Evolutionary conservation across 1,140 invertebrate species (phyloP).

Genomic region (Medauroidea extradentata): DNA sequence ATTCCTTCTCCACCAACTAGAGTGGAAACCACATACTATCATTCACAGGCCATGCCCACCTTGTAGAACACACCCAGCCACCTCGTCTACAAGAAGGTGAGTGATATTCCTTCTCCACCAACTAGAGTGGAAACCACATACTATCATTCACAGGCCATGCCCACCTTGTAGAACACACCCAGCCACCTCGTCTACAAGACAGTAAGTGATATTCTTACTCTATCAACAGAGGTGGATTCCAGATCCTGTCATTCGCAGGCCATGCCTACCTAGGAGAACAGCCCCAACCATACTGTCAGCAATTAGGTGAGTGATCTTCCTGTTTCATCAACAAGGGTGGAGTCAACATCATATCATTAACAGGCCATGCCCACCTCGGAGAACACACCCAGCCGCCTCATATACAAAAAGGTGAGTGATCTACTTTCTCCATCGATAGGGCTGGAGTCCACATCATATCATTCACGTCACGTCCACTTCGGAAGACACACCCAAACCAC

Average conservation of each 20-base stretch:
- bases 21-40: conserved; percentile 11
- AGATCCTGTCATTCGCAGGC: conserved; percentile 14
- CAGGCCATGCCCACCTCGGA: conserved; percentile 34
- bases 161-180: conserved; percentile 47
- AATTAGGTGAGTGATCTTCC: too few relatives aligned
- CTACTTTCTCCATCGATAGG: too few relatives aligned
- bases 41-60: conserved; percentile 23
- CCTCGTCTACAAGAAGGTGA: conserved; percentile 58
- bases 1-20: too few relatives aligned
- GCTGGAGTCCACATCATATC: too few relatives aligned
- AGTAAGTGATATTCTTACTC: too few relatives aligned
- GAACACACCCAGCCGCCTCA: conserved; percentile 55
- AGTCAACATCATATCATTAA: conserved; percentile 12
- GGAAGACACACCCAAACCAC: too few relatives aligned
- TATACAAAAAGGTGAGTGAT: too few relatives aligned
- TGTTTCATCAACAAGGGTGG: neutral
- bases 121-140: conserved; percentile 10
- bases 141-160: conserved; percentile 21
- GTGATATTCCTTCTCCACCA: neutral
- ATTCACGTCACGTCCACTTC: too few relatives aligned
- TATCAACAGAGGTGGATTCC: conserved; percentile 8
- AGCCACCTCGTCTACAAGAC: conserved; percentile 46
- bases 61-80: conserved; percentile 54
- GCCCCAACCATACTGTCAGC: conserved; percentile 51
- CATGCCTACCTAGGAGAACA: conserved; percentile 41